Evolutionary conservation across 2,113 vertebrate species (phyloP), one percentile per base, ranked within the genome.

Genomic region (Colaptes auratus): DNA sequence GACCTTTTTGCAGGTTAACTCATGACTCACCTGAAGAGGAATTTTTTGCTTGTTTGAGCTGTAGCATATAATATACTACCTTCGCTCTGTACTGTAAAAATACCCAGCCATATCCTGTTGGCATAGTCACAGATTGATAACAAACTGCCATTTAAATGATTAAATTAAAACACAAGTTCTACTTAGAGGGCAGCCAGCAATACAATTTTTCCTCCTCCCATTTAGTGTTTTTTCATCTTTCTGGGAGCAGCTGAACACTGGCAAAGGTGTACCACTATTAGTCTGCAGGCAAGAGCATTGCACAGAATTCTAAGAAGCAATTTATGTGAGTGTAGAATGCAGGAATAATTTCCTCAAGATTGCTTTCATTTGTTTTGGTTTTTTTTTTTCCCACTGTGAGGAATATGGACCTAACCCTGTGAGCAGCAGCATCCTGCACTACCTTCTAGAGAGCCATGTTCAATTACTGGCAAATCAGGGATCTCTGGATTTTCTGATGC

Each of bases 201-300:
- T 35, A 5, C 50, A 0, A 6, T 19, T 59, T 58, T 31, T 8
- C 17, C 61, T 44, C 13, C 24, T 75, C 4, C 75, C 79, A 50
- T 53, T 81, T 33, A 52, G 50, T 12, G 23, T 2, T 67, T 11
- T 39, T 48, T 39, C 24, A 20, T 44, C 82, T 85, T 75, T 13
- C 20, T 30, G 14, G 31, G 28, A 90, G 20, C 6, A 56, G 15
- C 33, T 76, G 24, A 69, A 46, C 50, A 24, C 50, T 52, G 50
- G 23, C 5, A 52, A 25, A 5, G 0, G 1, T 17, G 13, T 14
- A 30, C 9, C 7, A 13, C n/a, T 59, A 1, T 16, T 15, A 39
- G 46, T 25, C 21, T 28, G 42, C 12, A 50, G 30, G 15, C 13
- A 71, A 31, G 3, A 55, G 5, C 14, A 76, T 6, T 39, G 48